Evolutionary conservation across 1,140 invertebrate genomes (phyloP), one percentile per base, ranked within the genome.

Genomic region (Drosophila sucinea): DNA sequence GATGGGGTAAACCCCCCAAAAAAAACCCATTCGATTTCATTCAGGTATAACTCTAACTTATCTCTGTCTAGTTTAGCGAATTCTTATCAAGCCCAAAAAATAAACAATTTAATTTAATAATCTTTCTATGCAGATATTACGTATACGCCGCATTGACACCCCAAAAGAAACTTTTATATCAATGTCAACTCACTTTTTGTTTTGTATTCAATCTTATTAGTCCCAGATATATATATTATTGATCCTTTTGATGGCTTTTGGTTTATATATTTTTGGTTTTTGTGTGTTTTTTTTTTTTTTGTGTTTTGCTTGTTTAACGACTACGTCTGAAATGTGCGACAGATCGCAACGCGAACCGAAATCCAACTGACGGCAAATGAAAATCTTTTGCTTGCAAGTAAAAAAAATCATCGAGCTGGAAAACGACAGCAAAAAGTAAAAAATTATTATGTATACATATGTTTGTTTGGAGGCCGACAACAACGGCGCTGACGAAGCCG

Each of bases 341-440:
- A 91, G 90, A 85, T 91, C 90, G 77, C 83, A 70, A 68, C 86
- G 87, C 90, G 86, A 80, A 91, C 90, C 90, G 90, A 91, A 90
- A 90, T 85, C 76, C 83, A 91, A 91, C 90, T 91, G 90, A 91
- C 90, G 70, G 86, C 80, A 90, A 85, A 86, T 91, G 86, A 90
- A 91, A 91, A 91, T 79, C 81, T 79, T 89, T 91, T 71, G 86
- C 84, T 83, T 71, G 75, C 81, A 91, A 83, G 90, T 91, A 91
- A 91, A 90, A 54, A 35, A 90, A 90, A 90, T 65, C 83, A 89
- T 70, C 83, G 72, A 76, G 83, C 84, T 86, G 83, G 83, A 86
- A 86, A 86, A 89, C 84, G 70, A 77, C 86, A 68, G 75, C 44
- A 51, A 51, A 84, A 84, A 86, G 74, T 76, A 81, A 82, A 80